Percentiles rank a stretch among this genome's conserved stretches.
Conservation (phyloP, 2,113 vertebrate genomes). For the Brachyhypopomus gauderio region DNA sequence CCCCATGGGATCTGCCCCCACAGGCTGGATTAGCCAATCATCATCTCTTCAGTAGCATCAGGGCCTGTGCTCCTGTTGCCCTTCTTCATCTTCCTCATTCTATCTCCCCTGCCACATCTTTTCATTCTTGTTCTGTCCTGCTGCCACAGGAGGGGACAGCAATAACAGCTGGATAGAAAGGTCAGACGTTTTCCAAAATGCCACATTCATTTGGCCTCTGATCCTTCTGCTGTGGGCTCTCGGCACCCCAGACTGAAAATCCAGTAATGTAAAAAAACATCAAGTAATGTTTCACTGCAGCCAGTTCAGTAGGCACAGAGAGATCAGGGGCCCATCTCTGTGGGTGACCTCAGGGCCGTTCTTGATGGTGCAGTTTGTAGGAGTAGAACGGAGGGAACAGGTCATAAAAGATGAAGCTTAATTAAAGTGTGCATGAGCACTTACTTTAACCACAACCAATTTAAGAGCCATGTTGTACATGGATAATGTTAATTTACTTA, state of each 20-base stretch:
- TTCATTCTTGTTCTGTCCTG: background rate
- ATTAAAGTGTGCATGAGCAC: too few relatives aligned
- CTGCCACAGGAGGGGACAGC: background rate
- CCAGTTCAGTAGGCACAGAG: too few relatives aligned
- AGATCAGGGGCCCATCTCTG: too few relatives aligned
- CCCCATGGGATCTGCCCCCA: conserved; percentile 20
- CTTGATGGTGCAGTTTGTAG: too few relatives aligned
- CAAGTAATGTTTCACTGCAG: too few relatives aligned
- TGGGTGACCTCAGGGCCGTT: too few relatives aligned
- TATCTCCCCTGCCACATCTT: conserved; percentile 4
- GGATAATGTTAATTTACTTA: too few relatives aligned
- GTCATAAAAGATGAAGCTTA: too few relatives aligned
- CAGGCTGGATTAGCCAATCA: conserved; percentile 8
- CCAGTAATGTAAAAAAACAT: background rate
- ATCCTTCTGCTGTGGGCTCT: background rate
- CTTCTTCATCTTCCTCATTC: conserved; percentile 18
- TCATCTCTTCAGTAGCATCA: background rate
- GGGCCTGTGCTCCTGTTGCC: background rate
- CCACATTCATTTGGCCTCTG: background rate
- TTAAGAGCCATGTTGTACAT: too few relatives aligned
- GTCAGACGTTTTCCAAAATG: conserved; percentile 9
- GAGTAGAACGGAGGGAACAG: too few relatives aligned
- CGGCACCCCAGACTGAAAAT: background rate
- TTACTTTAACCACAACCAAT: too few relatives aligned
- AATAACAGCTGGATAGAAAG: background rate